Evolutionary conservation across 2,797 vertebrate genomes (phyloP), one percentile per base, ranked within the genome.

Genomic region (Ceyx erithaca): DNA sequence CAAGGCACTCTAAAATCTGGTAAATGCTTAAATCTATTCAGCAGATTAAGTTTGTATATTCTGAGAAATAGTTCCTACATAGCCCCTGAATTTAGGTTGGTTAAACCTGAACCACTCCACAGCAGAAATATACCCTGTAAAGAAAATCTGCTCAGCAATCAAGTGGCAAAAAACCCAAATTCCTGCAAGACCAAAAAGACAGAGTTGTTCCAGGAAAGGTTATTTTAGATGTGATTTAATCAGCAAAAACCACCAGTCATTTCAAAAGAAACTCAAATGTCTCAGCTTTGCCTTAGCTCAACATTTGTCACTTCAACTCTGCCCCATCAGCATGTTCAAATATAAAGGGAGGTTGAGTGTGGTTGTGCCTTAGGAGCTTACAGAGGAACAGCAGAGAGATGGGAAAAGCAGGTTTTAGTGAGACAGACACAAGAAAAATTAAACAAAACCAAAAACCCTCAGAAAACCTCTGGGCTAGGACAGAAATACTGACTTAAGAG

Each of bases 281-380:
- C 45, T 57, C 68, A 80, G 51, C 54, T 45, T 35, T 87, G 55
- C n/a, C n/a, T 5, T 14, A 45, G 49, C 17, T 49, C 55, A 41
- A 21, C 17, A 23, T 63, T 35, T 88, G 49, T n/a, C 72, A 23
- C 49, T 48, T 71, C 35, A 30, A 4, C 45, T 45, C 71, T 92
- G 54, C 28, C 25, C 55, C 15, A 4, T 8, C 4, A 1, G 26
- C 18, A 14, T 2, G 5, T 3, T 35, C 55, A 91, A 49, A 16
- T 72, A 8, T 1, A 19, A 16, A 35, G 30, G 33, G 14, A 33
- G 1, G 0, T 12, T 3, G 11, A 40, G 63, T 16, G 0, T 18
- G 33, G 45, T n/a, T 43, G 35, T 40, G 31, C 41, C 46, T 31
- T 3, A 9, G 52, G 35, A 75, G 26, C 37, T 54, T 63, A 25